Evolutionary conservation across 1,140 invertebrate species (phyloP).

Genomic region (Cephus cinctus): DNA sequence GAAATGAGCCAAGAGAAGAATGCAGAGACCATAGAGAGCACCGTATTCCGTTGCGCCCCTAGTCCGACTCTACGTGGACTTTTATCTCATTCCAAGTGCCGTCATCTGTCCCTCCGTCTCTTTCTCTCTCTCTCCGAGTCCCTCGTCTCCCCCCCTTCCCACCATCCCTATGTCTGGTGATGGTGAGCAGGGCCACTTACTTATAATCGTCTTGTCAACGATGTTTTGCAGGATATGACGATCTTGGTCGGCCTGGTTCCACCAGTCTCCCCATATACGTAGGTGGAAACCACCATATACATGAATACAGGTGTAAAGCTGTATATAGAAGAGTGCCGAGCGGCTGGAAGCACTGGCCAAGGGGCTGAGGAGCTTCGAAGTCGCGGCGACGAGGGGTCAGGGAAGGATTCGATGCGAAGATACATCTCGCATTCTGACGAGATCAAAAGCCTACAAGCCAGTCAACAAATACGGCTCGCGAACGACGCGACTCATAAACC

Average conservation of each 20-base stretch:
- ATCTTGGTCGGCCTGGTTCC: slow-evolving; percentile 18
- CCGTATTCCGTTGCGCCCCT: too few relatives aligned
- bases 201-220: slow-evolving; percentile 36
- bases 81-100: too few relatives aligned
- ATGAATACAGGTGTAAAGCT: slow-evolving; percentile 43
- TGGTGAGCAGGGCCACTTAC: slow-evolving; percentile 8
- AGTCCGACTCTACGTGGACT: too few relatives aligned
- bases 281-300: slow-evolving; percentile 26
- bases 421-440: slow-evolving; percentile 44
- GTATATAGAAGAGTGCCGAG: slow-evolving; percentile 11
- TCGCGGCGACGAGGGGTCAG: slow-evolving; percentile 14
- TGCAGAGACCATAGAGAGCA: too few relatives aligned
- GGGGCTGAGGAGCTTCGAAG: slow-evolving; percentile 12
- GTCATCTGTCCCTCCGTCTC: too few relatives aligned
- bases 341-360: slow-evolving; percentile 4
- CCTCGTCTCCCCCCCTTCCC: slow-evolving; percentile 2
- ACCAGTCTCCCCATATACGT: slow-evolving; percentile 33
- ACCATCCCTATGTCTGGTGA: too few relatives aligned
- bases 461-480: slow-evolving; percentile 41
- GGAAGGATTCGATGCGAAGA: slow-evolving; percentile 18
- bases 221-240: slow-evolving; percentile 32
- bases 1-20: too few relatives aligned
- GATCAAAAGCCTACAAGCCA: slow-evolving; percentile 39
- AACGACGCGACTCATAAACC: slow-evolving; percentile 38
- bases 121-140: slow-evolving; percentile 7